Base-by-base conservation (phyloP, 2,888 invertebrate species). In the Standfussiana lucernea region DNA sequence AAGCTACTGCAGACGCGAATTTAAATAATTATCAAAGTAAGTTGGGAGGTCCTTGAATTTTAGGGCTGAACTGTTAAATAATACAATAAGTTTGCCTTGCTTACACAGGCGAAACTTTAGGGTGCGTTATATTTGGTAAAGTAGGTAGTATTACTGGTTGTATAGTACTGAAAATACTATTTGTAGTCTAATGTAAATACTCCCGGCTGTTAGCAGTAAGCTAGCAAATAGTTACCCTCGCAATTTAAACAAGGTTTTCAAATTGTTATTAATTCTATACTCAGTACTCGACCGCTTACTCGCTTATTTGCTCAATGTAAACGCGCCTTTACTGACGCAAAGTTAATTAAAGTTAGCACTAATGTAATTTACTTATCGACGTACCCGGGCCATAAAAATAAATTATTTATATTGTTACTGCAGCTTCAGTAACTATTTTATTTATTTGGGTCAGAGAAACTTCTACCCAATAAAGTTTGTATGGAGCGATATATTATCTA, bases 341-440 rank as follows among this genome's bases (percentile, higher is more conserved):
- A 88, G 56, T 88, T 80, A 82, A 84, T 82, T 78, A 88, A 88
- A 86, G 77, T 88, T 72, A 71, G 78, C 56, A 72, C 71, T 75
- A 79, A 84, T 84, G 75, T 87, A 77, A 87, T 82, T 86, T 88
- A 84, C 74, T 87, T 88, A 88, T 87, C 79, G 85, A 87, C 72
- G 68, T 80, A 69, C 50, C 70, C 68, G 67, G 53, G 70, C 74
- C 64, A 84, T 86, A 82, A 84, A 86, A 86, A 86, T 86, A 80
- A 82, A 71, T 77, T 78, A 86, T 79, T 88, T 76, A 86, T 74
- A 77, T 86, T 73, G 84, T 86, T 88, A 69, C 70, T 77, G 67
- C 85, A 76, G 75, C 72, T 77, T 74, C 67, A 77, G 79, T 47
- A 62, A 67, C 86, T 83, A 73, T 82, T 85, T 82, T 73, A 86